A percentile compares a stretch with the other conserved stretches of the same genome.
Conservation (phyloP, 1,140 invertebrate species). For the Bombus breviceps region DNA sequence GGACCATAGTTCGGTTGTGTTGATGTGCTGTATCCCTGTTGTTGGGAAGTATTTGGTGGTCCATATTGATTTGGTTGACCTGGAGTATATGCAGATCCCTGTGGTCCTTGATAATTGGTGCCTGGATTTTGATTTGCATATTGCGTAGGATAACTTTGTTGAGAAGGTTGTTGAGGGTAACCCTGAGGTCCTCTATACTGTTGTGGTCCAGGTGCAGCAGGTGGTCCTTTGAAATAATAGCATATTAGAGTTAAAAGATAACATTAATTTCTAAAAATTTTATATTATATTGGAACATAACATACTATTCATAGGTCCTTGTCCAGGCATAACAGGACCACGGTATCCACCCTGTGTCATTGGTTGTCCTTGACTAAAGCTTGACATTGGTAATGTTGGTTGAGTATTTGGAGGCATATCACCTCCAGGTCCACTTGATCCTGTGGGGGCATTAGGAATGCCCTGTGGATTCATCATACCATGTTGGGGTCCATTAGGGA, state of each 20-base stretch:
- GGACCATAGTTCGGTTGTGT: constrained; percentile 80
- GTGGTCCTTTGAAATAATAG: constrained; percentile 67
- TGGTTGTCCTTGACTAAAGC: constrained; percentile 83
- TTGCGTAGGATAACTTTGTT: constrained; percentile 82
- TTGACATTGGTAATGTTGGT: constrained; percentile 83
- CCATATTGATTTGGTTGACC: constrained; percentile 80
- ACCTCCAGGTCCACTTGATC: constrained; percentile 76
- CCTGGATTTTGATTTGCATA: constrained; percentile 82
- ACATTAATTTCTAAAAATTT: not conserved
- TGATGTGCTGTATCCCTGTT: constrained; percentile 76
- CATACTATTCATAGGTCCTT: constrained; percentile 79
- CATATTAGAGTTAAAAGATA: constrained; percentile 1
- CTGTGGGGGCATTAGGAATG: constrained; percentile 74
- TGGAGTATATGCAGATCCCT: constrained; percentile 74
- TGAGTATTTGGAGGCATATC: constrained; percentile 81
- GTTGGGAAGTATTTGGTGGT: constrained; percentile 77
- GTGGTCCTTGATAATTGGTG: constrained; percentile 80
- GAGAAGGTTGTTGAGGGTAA: constrained; percentile 84
- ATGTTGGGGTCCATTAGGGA: constrained; percentile 82
- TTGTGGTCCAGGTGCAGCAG: constrained; percentile 79
- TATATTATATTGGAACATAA: constrained; percentile 31
- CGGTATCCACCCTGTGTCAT: constrained; percentile 80
- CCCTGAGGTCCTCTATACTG: constrained; percentile 83
- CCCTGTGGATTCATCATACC: constrained; percentile 81
- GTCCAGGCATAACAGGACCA: constrained; percentile 80